A percentile compares a stretch with the other conserved stretches of the same genome.
phyloP scores from a whole-genome alignment of 2,113 vertebrate species.

The Hippopotamus amphibius region DNA sequence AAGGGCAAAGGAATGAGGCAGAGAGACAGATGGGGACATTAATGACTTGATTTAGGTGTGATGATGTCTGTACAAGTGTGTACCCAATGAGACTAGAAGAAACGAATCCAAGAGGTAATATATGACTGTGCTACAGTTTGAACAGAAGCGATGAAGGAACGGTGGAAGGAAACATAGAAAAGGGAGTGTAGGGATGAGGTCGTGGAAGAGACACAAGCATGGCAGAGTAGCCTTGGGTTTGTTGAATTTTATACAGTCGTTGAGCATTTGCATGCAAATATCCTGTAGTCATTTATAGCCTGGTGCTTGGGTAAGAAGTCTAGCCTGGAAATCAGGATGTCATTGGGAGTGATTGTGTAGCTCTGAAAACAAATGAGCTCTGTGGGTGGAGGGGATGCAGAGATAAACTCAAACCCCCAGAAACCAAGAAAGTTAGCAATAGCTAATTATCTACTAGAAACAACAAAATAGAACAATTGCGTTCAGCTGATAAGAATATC shows the following conservation, averaged over 20 bases:
- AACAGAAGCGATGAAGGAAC: not conserved
- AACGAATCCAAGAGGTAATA: not conserved
- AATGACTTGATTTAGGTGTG: not conserved
- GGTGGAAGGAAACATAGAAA: no score
- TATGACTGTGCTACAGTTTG: not conserved
- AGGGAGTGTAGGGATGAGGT: no score
- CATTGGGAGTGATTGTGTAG: not conserved
- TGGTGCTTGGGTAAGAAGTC: not conserved
- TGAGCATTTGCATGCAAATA: not conserved
- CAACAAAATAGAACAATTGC: slow-evolving; percentile 31
- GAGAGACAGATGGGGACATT: not conserved
- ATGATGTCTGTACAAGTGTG: not conserved
- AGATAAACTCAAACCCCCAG: not conserved
- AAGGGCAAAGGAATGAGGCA: not conserved
- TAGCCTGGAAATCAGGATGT: not conserved
- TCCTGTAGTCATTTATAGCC: not conserved
- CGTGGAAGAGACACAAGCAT: not conserved
- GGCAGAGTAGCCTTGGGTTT: not conserved
- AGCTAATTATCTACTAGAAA: slow-evolving; percentile 22
- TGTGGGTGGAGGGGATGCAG: not conserved
- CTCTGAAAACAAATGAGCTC: not conserved
- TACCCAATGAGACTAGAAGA: not conserved
- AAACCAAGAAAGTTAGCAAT: not conserved
- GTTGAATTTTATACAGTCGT: not conserved
- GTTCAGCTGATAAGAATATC: not conserved